phyloP scores from a whole-genome alignment of 2,113 vertebrate species.

The Oryzias woworae region DNA sequence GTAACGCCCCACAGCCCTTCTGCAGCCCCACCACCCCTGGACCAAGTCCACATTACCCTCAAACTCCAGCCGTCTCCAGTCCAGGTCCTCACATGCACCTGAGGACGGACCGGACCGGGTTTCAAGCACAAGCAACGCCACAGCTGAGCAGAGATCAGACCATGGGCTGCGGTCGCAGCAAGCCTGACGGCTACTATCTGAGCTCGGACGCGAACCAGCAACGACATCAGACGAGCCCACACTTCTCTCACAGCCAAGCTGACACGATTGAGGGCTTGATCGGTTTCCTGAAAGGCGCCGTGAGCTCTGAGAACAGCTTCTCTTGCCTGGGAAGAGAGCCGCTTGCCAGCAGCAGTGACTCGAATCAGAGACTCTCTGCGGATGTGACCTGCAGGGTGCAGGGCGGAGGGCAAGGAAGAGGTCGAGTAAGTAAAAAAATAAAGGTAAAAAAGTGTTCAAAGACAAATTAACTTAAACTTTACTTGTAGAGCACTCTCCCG shows the following conservation, averaged over 20 bases:
- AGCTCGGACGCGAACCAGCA: conserved; percentile 12
- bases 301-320: background rate
- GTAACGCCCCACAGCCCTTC: conserved; percentile 21
- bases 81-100: conserved; percentile 15
- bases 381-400: conserved; percentile 4
- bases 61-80: conserved; percentile 33
- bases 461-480: no score
- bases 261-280: conserved; percentile 13
- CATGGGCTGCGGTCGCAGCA: background rate
- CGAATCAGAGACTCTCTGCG: background rate
- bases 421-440: background rate
- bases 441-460: background rate
- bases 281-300: background rate
- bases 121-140: background rate
- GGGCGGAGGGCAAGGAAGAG: conserved; percentile 5
- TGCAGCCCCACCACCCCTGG: conserved; percentile 51
- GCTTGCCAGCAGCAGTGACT: background rate
- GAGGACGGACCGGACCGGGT: background rate
- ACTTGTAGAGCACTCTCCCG: no score
- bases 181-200: background rate
- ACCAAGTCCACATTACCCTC: conserved; percentile 56
- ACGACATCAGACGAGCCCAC: conserved; percentile 1
- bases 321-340: conserved; percentile 4
- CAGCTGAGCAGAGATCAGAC: background rate
- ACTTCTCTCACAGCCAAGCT: background rate